Evolutionary conservation across 1,140 invertebrate species (phyloP).

Genomic region (Geopemphigus sp.): DNA sequence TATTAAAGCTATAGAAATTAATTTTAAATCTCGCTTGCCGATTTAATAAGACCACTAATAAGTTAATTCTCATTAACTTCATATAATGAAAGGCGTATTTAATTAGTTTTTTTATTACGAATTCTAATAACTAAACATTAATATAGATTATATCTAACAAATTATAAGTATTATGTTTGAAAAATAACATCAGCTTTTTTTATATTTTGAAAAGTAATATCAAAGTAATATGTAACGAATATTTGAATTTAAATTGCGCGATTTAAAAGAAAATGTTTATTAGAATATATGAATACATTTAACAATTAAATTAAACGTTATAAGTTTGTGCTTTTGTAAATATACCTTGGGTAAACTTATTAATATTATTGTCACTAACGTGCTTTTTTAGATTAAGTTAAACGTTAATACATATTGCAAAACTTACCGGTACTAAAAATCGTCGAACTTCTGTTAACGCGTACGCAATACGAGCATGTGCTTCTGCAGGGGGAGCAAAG

Average conservation of each 20-base stretch:
- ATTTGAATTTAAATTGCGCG: no score
- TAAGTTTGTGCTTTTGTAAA: neutral
- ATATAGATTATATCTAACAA: no score
- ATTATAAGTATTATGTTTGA: no score
- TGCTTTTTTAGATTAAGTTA: neutral
- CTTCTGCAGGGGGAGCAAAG: slow-evolving; percentile 79
- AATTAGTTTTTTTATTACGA: neutral
- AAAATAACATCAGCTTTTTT: no score
- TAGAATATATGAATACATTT: neutral
- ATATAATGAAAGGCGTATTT: neutral
- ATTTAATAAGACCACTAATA: neutral
- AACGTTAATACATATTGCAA: neutral
- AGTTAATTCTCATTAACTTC: neutral
- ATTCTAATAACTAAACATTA: neutral
- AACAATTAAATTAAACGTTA: neutral
- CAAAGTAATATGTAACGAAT: no score
- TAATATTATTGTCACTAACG: neutral
- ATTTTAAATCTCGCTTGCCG: neutral
- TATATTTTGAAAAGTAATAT: no score
- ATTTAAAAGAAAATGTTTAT: no score
- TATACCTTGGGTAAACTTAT: neutral
- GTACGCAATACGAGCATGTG: slow-evolving; percentile 82
- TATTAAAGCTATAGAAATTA: neutral
- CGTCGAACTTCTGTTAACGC: slow-evolving; percentile 76
- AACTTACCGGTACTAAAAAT: slow-evolving; percentile 70